Conservation (phyloP, 2,888 invertebrate species). For the Eugnorisma glareosa region DNA sequence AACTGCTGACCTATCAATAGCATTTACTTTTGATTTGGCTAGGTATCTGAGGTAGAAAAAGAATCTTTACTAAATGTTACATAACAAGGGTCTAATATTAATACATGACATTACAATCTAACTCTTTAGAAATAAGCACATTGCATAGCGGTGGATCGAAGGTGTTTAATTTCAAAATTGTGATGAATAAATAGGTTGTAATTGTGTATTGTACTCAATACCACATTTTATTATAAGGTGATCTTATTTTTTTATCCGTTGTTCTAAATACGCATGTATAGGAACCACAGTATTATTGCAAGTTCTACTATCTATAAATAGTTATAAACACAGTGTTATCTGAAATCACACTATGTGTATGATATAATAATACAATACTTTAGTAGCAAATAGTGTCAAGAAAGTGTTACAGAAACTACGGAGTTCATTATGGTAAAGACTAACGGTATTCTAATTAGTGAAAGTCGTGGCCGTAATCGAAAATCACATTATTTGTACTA, state of each 20-base stretch:
- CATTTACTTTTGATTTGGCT: not conserved
- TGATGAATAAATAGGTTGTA: not conserved
- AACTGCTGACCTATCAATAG: not conserved
- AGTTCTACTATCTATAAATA: not conserved
- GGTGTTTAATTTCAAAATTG: not conserved
- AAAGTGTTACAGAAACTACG: not conserved
- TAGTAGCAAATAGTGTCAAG: not conserved
- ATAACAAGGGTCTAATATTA: not conserved
- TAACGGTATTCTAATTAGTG: not conserved
- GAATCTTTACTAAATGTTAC: not conserved
- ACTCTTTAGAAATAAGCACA: not conserved
- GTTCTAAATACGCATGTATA: not conserved
- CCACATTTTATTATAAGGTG: not conserved
- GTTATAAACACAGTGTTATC: slow-evolving; percentile 11
- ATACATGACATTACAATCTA: not conserved
- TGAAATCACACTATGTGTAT: not conserved
- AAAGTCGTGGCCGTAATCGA: not conserved
- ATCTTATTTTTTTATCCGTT: not conserved
- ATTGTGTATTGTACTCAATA: not conserved
- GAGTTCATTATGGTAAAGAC: not conserved
- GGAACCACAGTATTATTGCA: not conserved
- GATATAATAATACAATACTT: not conserved
- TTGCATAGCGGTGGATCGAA: not conserved
- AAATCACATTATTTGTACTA: not conserved
- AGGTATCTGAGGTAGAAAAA: not conserved